phyloP scores from a whole-genome alignment of 2,888 invertebrate species.

The Polietes domitor region DNA sequence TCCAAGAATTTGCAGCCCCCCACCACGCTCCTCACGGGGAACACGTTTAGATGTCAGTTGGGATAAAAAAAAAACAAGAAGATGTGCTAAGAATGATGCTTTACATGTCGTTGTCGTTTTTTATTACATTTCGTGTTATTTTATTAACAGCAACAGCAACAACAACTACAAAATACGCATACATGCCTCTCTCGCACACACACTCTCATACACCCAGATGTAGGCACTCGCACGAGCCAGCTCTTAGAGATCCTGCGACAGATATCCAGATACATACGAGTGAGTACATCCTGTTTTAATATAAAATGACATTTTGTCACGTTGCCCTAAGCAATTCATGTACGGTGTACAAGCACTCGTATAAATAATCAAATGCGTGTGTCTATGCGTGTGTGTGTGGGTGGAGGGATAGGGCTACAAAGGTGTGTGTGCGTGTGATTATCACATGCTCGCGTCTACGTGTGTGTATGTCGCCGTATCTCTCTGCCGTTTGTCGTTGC shows the following conservation, averaged over 20 bases:
- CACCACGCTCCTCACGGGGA: not conserved
- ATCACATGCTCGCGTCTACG: not conserved
- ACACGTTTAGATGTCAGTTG: constrained; percentile 13
- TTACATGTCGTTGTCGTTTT: not conserved
- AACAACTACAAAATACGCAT: not conserved
- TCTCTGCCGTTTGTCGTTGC: not conserved
- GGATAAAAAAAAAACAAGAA: not conserved
- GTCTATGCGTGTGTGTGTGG: not conserved
- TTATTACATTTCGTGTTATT: constrained; percentile 2
- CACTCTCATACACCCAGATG: not conserved
- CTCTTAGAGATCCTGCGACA: not conserved
- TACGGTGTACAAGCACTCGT: not conserved
- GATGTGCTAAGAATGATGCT: not conserved
- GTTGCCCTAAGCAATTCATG: constrained; percentile 46
- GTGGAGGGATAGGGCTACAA: too few species aligned
- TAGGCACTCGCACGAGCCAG: not conserved
- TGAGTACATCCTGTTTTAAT: constrained; percentile 16
- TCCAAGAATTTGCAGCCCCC: not conserved
- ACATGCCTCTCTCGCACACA: not conserved
- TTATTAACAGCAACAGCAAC: too few species aligned
- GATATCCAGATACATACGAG: too few species aligned
- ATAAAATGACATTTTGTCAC: constrained; percentile 55
- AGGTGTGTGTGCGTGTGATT: not conserved
- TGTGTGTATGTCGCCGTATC: not conserved
- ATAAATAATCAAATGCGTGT: not conserved